Evolutionary conservation across 2,797 vertebrate genomes (phyloP), one percentile per base, ranked within the genome.

Genomic region (Myiotriccus ornatus): DNA sequence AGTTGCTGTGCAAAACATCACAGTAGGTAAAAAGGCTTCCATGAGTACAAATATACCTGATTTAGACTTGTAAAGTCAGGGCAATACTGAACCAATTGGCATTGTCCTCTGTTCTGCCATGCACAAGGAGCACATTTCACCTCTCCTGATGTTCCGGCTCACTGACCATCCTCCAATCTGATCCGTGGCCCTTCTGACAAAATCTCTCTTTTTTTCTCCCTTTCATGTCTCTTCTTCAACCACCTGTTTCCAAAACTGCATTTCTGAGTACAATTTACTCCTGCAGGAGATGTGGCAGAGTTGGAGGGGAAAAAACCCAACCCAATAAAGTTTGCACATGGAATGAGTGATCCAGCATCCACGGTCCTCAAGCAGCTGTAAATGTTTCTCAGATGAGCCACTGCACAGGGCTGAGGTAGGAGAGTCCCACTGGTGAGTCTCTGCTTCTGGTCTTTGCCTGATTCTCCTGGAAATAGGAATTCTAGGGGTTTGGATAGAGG

Each of bases 101-200:
- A 41, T 69, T 73, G 10, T 77, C 4, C 56, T 56, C 34, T 60
- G 14, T 76, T 87, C 32, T 63, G 49, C 44, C 24, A 19, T 1
- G 1, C 44, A 14, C 0, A 0, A 65, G 37, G 25, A 84, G 7
- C 18, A 60, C 12, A 16, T 46, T 78, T 85, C 7, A 24, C 41
- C 12, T 59, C 59, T 80, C 5, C 34, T 82, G 46, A 8, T n/a
- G 24, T 30, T 81, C 55, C n/a, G 39, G 25, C 27, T 64, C 44
- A 28, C 30, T 46, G 50, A 62, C 52, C 8, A 16, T 10, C 77
- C 20, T 82, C 49, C 62, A 30, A 52, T 53, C 34, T 57, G n/a
- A 39, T 24, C 68, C 71, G 27, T 71, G 30, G 9, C 12, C 24
- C 17, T 89, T 70, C 57, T 67, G 18, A 39, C 24, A 68, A 62